A percentile compares a stretch with the other conserved stretches of the same genome.
These are phyloP conservation scores for Gari tellinella DNA, from an alignment of 2,888 invertebrate species.

Conservation along the genomic window DNA sequence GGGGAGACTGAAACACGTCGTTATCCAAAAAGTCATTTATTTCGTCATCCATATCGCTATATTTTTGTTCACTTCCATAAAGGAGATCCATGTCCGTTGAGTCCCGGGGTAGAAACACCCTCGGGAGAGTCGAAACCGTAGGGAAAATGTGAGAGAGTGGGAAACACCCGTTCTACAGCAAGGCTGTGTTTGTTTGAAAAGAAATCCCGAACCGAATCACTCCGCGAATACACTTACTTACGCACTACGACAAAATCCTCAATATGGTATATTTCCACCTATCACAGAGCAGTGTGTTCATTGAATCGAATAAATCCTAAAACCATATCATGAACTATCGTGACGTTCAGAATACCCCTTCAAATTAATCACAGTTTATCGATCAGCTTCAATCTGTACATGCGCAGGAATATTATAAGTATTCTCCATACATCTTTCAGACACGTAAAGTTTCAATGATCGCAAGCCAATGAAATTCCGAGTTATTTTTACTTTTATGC, in stretches of 20 bases:
- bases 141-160: slow-evolving; percentile 40
- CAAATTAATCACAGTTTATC: too few species aligned
- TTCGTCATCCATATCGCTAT: slow-evolving; percentile 77
- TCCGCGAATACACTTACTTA: too few species aligned
- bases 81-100: slow-evolving; percentile 77
- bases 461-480: slow-evolving; percentile 58
- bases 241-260: slow-evolving; percentile 9
- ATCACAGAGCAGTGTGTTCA: slow-evolving; percentile 18
- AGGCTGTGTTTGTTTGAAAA: slow-evolving; percentile 38
- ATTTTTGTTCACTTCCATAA: slow-evolving; percentile 78
- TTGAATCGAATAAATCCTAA: too few species aligned
- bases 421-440: slow-evolving; percentile 53
- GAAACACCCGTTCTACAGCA: slow-evolving; percentile 54
- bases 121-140: slow-evolving; percentile 75
- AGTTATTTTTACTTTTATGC: slow-evolving; percentile 47
- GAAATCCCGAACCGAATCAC: slow-evolving; percentile 8
- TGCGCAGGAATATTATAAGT: slow-evolving; percentile 62
- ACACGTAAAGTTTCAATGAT: slow-evolving; percentile 58
- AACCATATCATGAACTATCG: neutral
- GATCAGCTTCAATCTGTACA: neutral
- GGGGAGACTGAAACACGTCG: slow-evolving; percentile 74
- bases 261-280: slow-evolving; percentile 7
- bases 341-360: slow-evolving; percentile 13
- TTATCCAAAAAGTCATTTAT: slow-evolving; percentile 77
- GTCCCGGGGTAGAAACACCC: slow-evolving; percentile 77